Evolutionary conservation across 2,797 vertebrate species (phyloP).

Genomic region (Jordanella pulchra): DNA sequence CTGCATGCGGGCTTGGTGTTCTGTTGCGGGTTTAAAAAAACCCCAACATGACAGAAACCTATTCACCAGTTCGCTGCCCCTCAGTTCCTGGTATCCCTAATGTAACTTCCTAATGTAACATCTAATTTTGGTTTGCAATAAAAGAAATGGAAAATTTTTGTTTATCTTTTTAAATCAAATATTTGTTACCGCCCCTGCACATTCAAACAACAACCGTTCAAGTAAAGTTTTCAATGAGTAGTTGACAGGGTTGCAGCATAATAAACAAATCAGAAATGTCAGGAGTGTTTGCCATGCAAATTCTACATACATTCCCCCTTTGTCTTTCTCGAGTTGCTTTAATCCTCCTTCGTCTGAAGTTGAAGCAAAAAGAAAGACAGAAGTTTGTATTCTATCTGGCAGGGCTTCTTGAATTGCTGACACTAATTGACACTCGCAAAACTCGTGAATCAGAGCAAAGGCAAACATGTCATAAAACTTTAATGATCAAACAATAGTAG

Average conservation of each 20-base stretch:
- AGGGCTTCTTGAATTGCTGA: constrained; percentile 62
- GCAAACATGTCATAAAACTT: constrained; percentile 69
- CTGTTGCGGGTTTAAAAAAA: too few species aligned
- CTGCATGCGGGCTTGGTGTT: too few species aligned
- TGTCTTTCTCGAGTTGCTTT: constrained; percentile 57
- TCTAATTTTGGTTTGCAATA: neutral
- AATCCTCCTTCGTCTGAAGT: constrained; percentile 62
- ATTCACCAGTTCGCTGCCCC: neutral
- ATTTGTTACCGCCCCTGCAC: constrained; percentile 19
- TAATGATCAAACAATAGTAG: constrained; percentile 67
- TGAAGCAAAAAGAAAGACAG: constrained; percentile 43
- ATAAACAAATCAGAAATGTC: constrained; percentile 67
- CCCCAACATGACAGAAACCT: too few species aligned
- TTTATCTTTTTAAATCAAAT: neutral
- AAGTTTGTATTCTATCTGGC: constrained; percentile 66
- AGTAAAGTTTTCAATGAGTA: constrained; percentile 11
- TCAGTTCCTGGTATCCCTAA: neutral
- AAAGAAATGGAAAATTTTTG: neutral
- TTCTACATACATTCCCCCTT: constrained; percentile 46
- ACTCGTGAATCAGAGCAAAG: constrained; percentile 56
- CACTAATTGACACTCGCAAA: constrained; percentile 71
- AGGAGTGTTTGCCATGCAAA: constrained; percentile 54
- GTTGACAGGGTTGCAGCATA: constrained; percentile 28
- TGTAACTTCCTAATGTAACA: neutral
- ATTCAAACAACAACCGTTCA: constrained; percentile 14